A percentile compares a stretch with the other conserved stretches of the same genome.
phyloP scores from a whole-genome alignment of 1,140 invertebrate species.

The Aphis gossypii region DNA sequence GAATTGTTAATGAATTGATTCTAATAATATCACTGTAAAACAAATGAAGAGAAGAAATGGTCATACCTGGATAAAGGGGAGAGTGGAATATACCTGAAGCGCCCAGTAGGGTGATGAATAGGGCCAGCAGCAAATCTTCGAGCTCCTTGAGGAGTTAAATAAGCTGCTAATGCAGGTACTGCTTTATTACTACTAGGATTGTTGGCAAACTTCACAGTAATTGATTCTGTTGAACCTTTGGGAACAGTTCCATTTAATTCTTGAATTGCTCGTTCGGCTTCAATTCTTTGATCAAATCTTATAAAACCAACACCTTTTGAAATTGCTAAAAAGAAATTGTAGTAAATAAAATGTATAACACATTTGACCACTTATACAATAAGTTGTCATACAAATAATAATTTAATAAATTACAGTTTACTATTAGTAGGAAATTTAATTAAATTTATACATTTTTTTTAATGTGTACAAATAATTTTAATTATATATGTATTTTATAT shows the following conservation, averaged over 20 bases:
- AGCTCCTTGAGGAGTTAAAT: slow-evolving; percentile 84
- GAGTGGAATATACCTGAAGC: slow-evolving; percentile 82
- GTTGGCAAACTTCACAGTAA: slow-evolving; percentile 99
- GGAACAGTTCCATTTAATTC: slow-evolving; percentile 97
- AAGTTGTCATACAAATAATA: slow-evolving; percentile 5
- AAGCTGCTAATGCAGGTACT: slow-evolving; percentile 89
- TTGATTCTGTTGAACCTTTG: slow-evolving; percentile 93
- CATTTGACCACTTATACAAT: slow-evolving; percentile 29
- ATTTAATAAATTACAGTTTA: neutral
- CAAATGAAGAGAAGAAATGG: slow-evolving; percentile 57
- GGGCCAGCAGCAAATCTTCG: slow-evolving; percentile 90
- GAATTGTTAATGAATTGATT: slow-evolving; percentile 29
- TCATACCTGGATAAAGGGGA: slow-evolving; percentile 58
- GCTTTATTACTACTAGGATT: slow-evolving; percentile 96
- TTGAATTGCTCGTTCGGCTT: slow-evolving; percentile 97
- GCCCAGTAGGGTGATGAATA: slow-evolving; percentile 83
- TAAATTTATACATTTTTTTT: too few species aligned
- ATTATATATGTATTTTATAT: neutral
- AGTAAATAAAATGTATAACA: slow-evolving; percentile 43
- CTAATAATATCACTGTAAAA: slow-evolving; percentile 55
- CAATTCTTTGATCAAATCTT: slow-evolving; percentile 95
- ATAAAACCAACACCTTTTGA: slow-evolving; percentile 99
- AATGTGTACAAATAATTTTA: neutral
- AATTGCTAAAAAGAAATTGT: slow-evolving; percentile 72
- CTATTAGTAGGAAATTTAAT: neutral